Percentiles rank a stretch among this genome's conserved stretches.
These are phyloP conservation scores for Yponomeuta cagnagella DNA, from an alignment of 2,888 invertebrate species.

Conservation along the genomic window DNA sequence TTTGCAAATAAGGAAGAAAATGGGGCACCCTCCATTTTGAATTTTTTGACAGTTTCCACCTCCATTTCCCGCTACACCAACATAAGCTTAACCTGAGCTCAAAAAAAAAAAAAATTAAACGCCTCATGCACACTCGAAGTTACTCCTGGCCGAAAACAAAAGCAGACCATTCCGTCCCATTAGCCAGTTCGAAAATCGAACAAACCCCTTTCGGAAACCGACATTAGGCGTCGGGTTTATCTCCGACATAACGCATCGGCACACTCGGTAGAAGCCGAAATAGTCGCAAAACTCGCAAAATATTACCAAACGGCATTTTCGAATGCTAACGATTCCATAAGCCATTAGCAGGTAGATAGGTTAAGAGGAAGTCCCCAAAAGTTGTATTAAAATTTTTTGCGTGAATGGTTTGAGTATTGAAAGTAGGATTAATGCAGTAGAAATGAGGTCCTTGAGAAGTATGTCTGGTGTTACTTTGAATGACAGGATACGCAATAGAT, in stretches of 20 bases:
- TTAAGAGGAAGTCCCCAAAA: constrained; percentile 30
- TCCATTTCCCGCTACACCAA: no score
- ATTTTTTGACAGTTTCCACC: no score
- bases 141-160: not conserved
- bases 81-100: no score
- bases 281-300: constrained; percentile 21
- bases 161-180: constrained; percentile 35
- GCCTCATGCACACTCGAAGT: no score
- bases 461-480: no score
- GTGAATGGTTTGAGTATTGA: no score
- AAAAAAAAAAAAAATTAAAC: no score
- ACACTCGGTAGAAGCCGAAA: constrained; percentile 19
- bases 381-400: not conserved
- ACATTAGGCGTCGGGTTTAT: constrained; percentile 29
- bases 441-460: no score
- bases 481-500: no score
- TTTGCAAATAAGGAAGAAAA: no score
- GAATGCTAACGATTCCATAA: constrained; percentile 27
- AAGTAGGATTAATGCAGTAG: no score
- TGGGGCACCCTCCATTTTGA: no score
- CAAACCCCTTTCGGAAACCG: constrained; percentile 15
- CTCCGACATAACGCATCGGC: constrained; percentile 37
- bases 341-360: constrained; percentile 42
- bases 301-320: constrained; percentile 25
- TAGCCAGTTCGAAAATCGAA: constrained; percentile 29